Evolutionary conservation across 64 coral and sea anemone genomes (phyloP), one percentile per base, ranked within the genome.

Genomic region (Pocillopora verrucosa): DNA sequence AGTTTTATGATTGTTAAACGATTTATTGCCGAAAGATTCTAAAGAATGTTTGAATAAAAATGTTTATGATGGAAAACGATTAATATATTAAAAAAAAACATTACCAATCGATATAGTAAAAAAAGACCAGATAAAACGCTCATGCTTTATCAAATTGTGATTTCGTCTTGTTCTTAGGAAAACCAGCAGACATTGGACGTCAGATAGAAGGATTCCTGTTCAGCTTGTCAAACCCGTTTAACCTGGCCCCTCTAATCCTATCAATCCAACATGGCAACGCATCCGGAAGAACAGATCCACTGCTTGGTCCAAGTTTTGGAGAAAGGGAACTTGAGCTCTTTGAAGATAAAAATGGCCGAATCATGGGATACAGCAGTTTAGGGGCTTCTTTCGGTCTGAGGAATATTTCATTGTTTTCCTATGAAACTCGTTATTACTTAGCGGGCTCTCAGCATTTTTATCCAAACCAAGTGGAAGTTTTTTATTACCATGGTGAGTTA

Each of bases 231-330:
- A 83, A 76, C 36, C 89, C 89, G 13, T 56, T 72, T 2, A 20
- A 62, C 57, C 20, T 74, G 34, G 19, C 79, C 12, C 70, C 89
- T 0, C 13, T 5, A 20, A 20, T 74, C n/a, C 76, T 91, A 1
- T 69, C 89, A 6, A 74, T 91, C 10, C 56, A 91, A 45, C 65
- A 81, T 1, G 61, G 34, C 19, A 72, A 70, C 16, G 17, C 65
- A 15, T 67, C 89, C 62, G 79, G 16, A 30, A 80, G 65, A 62
- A 76, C 78, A 6, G 73, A 81, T 64, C 57, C 45, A 30, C 72
- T 25, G 58, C 26, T 91, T 22, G 89, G 89, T 11, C 89, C 89
- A 73, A 91, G 78, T 67, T 91, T 91, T 34, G 89, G 89, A 17
- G 59, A 74, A 35, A 59, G 81, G 4, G 89, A 91, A 41, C 79